These are phyloP conservation scores for Prunella fulvescens DNA, from an alignment of 2,113 vertebrate species.

Conservation along the genomic window DNA sequence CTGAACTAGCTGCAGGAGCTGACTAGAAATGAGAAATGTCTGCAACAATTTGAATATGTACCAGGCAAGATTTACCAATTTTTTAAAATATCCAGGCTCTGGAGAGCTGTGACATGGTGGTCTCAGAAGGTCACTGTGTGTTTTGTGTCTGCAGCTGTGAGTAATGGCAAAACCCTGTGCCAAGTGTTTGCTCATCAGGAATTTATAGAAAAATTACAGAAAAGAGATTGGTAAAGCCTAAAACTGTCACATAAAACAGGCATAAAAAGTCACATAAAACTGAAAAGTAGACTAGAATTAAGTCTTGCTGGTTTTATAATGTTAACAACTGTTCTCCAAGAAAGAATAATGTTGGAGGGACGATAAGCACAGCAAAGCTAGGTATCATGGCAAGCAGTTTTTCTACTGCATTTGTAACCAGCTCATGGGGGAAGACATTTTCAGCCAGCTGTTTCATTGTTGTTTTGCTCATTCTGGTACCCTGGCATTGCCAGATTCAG, in stretches of 20 bases:
- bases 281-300: slow-evolving; percentile 17
- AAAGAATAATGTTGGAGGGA: not conserved
- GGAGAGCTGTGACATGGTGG: slow-evolving; percentile 39
- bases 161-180: slow-evolving; percentile 16
- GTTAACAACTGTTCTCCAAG: not conserved
- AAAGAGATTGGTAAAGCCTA: not conserved
- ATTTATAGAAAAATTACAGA: not conserved
- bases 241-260: not conserved
- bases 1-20: slow-evolving; percentile 63
- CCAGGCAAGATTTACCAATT: slow-evolving; percentile 43
- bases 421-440: not conserved
- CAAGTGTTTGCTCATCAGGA: not conserved
- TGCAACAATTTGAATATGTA: slow-evolving; percentile 54
- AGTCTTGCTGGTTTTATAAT: not conserved
- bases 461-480: not conserved
- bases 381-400: not conserved
- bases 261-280: slow-evolving; percentile 4
- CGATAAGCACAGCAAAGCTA: not conserved
- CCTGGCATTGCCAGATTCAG: not conserved
- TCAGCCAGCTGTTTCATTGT: not conserved
- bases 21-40: slow-evolving; percentile 62
- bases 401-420: not conserved
- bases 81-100: slow-evolving; percentile 40
- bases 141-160: slow-evolving; percentile 55
- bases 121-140: slow-evolving; percentile 53